Evolutionary conservation across 2,888 invertebrate genomes (phyloP), one percentile per base, ranked within the genome.

Genomic region (Listrodromus nycthemerus): DNA sequence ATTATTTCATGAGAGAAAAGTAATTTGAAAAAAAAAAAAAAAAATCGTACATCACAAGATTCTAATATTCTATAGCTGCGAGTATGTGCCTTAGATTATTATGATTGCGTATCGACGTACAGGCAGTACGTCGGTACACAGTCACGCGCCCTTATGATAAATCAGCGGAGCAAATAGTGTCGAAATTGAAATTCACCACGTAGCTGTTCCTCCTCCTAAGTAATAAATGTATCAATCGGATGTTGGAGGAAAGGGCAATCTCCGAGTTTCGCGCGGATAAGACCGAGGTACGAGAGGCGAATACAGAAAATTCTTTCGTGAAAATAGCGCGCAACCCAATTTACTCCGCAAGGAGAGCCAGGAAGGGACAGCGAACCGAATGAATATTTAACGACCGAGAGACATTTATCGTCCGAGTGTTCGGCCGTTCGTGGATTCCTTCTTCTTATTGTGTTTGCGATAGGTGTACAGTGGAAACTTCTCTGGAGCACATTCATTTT

Each of bases 161-260:
- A 41, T 16, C 41, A 4, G 13, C 41, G 41, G 16, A 16, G 41
- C 41, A 16, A 41, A 41, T 41, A 16, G 41, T 55, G 66, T 7
- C 27, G 19, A 21, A 73, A 77, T 82, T 77, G 61, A 67, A 67
- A 82, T 82, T 82, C 81, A 66, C n/a, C 48, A 37, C 37, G 58
- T 65, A 33, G 19, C 48, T 41, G 27, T 67, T 67, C 13, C 66
- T 67, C 63, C 69, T 19, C 41, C 30, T 58, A 48, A 66, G 65
- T 41, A 71, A 78, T 78, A 70, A 70, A 84, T 69, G 69, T 48
- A 78, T 73, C 71, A 73, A 66, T 67, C 24, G 77, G 66, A 78
- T 73, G 21, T 71, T 41, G 74, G 67, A 82, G 33, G 41, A 41
- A 41, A 41, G 41, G 41, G 41, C 13, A 41, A 41, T 41, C 16